A percentile compares a stretch with the other conserved stretches of the same genome.
These are phyloP conservation scores for Parazoanthus atlanticus DNA, from an alignment of 92 coral and sea anemone species.

Conservation along the genomic window DNA sequence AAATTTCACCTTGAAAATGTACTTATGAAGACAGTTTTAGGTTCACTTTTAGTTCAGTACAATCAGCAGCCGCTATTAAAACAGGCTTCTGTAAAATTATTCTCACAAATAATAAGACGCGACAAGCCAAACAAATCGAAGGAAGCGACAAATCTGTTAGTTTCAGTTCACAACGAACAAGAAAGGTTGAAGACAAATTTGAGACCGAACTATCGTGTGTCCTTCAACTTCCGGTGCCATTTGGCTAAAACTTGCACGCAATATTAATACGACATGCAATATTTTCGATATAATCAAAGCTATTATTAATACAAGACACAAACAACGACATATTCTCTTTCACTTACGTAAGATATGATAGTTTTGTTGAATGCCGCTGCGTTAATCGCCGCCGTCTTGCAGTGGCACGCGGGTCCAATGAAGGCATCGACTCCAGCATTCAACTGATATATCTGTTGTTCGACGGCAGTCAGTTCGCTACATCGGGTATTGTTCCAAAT, in stretches of 20 bases:
- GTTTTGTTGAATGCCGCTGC: slow-evolving; percentile 81
- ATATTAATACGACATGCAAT: background rate
- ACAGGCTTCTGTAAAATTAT: background rate
- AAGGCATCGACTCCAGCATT: slow-evolving; percentile 66
- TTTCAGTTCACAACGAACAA: too few species aligned
- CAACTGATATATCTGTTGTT: slow-evolving; percentile 63
- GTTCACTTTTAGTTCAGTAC: background rate
- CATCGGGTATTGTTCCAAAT: slow-evolving; percentile 69
- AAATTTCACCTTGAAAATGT: background rate
- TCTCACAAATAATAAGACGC: background rate
- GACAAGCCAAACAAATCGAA: background rate
- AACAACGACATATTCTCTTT: background rate
- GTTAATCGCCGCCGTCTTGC: slow-evolving; percentile 68
- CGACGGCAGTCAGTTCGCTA: slow-evolving; percentile 52
- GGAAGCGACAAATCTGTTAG: too few species aligned
- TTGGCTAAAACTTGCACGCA: background rate
- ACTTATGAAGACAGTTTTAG: background rate
- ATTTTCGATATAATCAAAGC: background rate
- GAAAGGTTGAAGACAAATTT: too few species aligned
- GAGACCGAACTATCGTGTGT: background rate
- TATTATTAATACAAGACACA: background rate
- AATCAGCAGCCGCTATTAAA: background rate
- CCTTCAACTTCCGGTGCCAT: background rate
- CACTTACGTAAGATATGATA: slow-evolving; percentile 80
- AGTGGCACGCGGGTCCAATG: slow-evolving; percentile 70